Base-by-base conservation (phyloP, 2,888 invertebrate species). In the Thecophora atra region DNA sequence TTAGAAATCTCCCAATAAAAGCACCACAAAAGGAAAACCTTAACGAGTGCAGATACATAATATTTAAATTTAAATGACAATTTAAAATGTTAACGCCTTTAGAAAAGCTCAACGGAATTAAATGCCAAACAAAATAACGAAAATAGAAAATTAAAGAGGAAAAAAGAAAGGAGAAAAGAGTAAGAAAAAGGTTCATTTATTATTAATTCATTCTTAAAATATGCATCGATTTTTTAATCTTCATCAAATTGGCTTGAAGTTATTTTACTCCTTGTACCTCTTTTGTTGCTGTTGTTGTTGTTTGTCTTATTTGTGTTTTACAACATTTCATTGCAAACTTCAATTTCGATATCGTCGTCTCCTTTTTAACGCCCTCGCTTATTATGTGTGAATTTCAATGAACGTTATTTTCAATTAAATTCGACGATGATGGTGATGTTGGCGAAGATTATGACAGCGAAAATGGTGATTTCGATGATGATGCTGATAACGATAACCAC, bases 341-440 rank as follows among this genome's bases (percentile, higher is more conserved):
- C 60, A 63, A 71, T 71, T 58, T 65, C 64, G 54, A 64, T 65
- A 71, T 65, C 71, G 51, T 52, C 52, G 58, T 28, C 47, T 37
- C n/a, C n/a, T 47, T 56, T 64, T 68, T 54, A 66, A 72, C 71
- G 71, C 71, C 71, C 71, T 72, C 71, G 63, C 71, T 71, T 81
- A 83, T 80, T 82, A 81, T 83, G 83, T 83, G 83, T 83, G 83
- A 83, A 83, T 83, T 82, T 83, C 82, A 83, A 83, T 82, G 81
- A 37, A 82, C 64, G 64, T 42, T 70, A 30, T 66, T 72, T 72
- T 72, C 71, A 72, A 72, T 66, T 72, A 72, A 66, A 66, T 72
- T 72, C 66, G 71, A 72, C 67, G 60, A 72, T 47, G 67, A 60
- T 71, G 21, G 58, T 51, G 21, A 47, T 30, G 37, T 37, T 42